Percentiles rank a stretch among this genome's conserved stretches.
phyloP scores from a whole-genome alignment of 1,140 invertebrate species.

The Homalodisca vitripennis region DNA sequence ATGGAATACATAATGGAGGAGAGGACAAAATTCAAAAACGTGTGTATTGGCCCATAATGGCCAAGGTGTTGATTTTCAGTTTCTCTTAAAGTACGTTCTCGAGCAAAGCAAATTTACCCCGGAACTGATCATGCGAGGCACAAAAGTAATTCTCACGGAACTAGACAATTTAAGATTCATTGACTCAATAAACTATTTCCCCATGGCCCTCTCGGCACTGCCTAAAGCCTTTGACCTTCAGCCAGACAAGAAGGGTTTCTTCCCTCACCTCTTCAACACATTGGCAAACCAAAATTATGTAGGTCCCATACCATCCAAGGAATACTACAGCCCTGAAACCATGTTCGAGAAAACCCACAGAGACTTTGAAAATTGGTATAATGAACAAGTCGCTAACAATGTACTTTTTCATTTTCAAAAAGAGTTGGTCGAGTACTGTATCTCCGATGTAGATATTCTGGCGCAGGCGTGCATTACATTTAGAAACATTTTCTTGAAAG shows the following conservation, averaged over 20 bases:
- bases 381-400: not conserved
- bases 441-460: conserved; percentile 35
- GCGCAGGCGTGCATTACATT: conserved; percentile 31
- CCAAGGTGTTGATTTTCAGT: conserved; percentile 40
- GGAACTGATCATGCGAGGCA: conserved; percentile 37
- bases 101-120: conserved; percentile 29
- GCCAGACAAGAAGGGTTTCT: conserved; percentile 36
- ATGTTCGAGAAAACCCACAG: conserved; percentile 37
- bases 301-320: not conserved
- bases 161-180: conserved; percentile 38
- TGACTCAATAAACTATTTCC: conserved; percentile 43
- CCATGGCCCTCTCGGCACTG: conserved; percentile 38
- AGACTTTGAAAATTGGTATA: conserved; percentile 11
- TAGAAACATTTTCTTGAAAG: not conserved
- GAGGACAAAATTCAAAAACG: conserved; percentile 6
- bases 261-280: conserved; percentile 43
- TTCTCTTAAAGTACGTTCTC: conserved; percentile 39
- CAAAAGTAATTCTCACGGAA: conserved; percentile 31
- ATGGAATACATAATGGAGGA: conserved; percentile 20
- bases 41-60: conserved; percentile 39
- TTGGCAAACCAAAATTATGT: not conserved
- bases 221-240: conserved; percentile 41
- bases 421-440: conserved; percentile 28
- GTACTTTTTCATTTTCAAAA: conserved; percentile 14
- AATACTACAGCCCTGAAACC: conserved; percentile 9